phyloP scores from a whole-genome alignment of 2,888 invertebrate genomes.

The Orthosia gracilis region DNA sequence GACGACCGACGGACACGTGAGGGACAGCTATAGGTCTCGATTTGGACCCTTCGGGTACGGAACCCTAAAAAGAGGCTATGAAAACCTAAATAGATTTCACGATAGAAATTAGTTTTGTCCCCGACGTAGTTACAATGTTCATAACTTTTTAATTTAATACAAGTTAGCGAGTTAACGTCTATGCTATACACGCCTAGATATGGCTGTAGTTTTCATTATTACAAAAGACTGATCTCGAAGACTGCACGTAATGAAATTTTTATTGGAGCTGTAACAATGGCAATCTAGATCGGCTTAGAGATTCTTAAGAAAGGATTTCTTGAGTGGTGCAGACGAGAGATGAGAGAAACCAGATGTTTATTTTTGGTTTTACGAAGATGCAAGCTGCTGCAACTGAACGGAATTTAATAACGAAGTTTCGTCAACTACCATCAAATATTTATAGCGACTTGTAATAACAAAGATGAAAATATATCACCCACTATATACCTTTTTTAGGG shows the following conservation, averaged over 20 bases:
- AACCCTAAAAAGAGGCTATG: not conserved
- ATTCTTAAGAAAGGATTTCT: slow-evolving; percentile 25
- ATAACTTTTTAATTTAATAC: slow-evolving; percentile 6
- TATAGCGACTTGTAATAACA: not conserved
- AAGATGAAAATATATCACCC: not conserved
- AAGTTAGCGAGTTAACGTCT: not conserved
- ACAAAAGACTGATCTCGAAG: slow-evolving; percentile 10
- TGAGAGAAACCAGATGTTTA: slow-evolving; percentile 14
- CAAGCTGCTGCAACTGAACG: slow-evolving; percentile 7
- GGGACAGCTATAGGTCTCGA: too few relatives aligned
- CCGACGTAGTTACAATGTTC: not conserved
- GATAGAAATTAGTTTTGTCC: not conserved
- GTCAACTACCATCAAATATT: slow-evolving; percentile 1
- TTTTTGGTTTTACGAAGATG: slow-evolving; percentile 3
- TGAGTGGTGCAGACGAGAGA: not conserved
- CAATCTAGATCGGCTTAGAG: slow-evolving; percentile 17
- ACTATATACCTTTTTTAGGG: not conserved
- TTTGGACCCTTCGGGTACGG: too few relatives aligned
- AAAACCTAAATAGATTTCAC: not conserved
- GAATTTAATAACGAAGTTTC: slow-evolving; percentile 2
- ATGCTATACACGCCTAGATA: not conserved
- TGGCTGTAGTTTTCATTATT: slow-evolving; percentile 2
- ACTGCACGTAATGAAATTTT: slow-evolving; percentile 10
- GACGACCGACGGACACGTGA: too few relatives aligned
- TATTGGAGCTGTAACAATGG: slow-evolving; percentile 26